Percentiles rank a stretch among this genome's conserved stretches.
Evolutionary conservation across 2,797 vertebrate genomes (phyloP).

Genomic region (Tarsius wallacei): DNA sequence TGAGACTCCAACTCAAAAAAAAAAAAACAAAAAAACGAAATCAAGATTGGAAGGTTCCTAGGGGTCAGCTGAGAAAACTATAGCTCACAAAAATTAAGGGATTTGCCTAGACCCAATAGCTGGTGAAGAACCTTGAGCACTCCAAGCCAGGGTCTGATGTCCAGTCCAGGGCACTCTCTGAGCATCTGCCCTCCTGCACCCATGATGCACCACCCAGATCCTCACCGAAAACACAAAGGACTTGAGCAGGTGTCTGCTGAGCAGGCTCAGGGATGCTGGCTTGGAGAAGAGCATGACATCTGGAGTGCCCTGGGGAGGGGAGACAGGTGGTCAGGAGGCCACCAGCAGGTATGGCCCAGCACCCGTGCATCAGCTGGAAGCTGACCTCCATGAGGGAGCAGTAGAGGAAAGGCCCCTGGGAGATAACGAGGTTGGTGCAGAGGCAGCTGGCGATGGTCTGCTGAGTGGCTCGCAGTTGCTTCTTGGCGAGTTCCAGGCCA

Average conservation of each 20-base stretch:
- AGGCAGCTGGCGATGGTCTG: constrained; percentile 98
- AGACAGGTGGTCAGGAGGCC: neutral
- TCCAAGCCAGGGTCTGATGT: neutral
- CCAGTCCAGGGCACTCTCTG: rapidly evolving
- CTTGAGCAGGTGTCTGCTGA: constrained; percentile 97
- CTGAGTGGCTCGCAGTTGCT: constrained; percentile 96
- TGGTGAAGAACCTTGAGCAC: neutral
- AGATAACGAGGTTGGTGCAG: constrained; percentile 98
- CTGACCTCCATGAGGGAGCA: constrained; percentile 98
- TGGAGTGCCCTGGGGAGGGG: constrained; percentile 94
- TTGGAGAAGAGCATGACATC: constrained; percentile 97
- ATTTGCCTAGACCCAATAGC: neutral
- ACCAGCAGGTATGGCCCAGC: rapidly evolving
- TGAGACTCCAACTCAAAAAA: too few relatives aligned
- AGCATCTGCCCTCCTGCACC: neutral
- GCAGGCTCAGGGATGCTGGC: constrained; percentile 95
- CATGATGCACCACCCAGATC: neutral
- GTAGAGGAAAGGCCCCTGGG: constrained; percentile 99
- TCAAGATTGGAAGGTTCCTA: neutral
- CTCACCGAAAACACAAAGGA: constrained; percentile 97
- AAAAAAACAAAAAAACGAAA: neutral
- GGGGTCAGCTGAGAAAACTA: neutral
- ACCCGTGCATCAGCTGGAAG: rapidly evolving
- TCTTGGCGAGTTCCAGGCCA: constrained; percentile 97
- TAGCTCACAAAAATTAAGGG: neutral